A percentile compares a stretch with the other conserved stretches of the same genome.
Conservation (phyloP, 2,888 invertebrate species). For the Neoaliturus tenellus region DNA sequence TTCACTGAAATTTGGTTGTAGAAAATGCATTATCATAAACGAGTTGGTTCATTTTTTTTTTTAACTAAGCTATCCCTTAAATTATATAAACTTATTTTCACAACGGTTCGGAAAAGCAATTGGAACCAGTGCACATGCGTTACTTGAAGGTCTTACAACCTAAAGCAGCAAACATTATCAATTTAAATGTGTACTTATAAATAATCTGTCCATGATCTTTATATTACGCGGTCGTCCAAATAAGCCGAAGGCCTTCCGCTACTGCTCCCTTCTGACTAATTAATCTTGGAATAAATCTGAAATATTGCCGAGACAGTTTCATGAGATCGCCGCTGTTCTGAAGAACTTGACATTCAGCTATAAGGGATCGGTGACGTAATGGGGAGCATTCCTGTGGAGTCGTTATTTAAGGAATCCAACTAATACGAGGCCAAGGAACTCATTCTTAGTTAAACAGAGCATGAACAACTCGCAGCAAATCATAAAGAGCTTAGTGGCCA, state of each 20-base stretch:
- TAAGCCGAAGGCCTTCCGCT: background rate
- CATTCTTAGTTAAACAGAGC: background rate
- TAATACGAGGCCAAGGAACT: background rate
- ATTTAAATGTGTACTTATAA: conserved; percentile 13
- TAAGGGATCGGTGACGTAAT: background rate
- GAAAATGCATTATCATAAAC: too few species aligned
- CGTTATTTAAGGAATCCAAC: background rate
- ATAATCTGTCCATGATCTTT: conserved; percentile 14
- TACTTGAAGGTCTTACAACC: too few species aligned
- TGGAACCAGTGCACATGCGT: too few species aligned
- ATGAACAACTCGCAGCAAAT: background rate
- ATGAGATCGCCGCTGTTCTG: conserved; percentile 28
- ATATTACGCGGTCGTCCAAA: background rate
- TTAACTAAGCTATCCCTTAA: too few species aligned
- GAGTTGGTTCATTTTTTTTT: too few species aligned
- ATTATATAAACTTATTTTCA: too few species aligned
- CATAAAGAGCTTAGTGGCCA: background rate
- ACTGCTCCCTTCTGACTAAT: conserved; percentile 5
- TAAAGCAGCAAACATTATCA: background rate
- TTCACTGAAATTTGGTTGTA: too few species aligned
- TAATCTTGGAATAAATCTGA: background rate
- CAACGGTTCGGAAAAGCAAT: too few species aligned
- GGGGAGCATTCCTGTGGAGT: too few species aligned
- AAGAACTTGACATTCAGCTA: conserved; percentile 44
- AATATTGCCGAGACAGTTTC: background rate